Conservation (phyloP, 2,113 vertebrate species). For the Cyprinodon brontotheroides region DNA sequence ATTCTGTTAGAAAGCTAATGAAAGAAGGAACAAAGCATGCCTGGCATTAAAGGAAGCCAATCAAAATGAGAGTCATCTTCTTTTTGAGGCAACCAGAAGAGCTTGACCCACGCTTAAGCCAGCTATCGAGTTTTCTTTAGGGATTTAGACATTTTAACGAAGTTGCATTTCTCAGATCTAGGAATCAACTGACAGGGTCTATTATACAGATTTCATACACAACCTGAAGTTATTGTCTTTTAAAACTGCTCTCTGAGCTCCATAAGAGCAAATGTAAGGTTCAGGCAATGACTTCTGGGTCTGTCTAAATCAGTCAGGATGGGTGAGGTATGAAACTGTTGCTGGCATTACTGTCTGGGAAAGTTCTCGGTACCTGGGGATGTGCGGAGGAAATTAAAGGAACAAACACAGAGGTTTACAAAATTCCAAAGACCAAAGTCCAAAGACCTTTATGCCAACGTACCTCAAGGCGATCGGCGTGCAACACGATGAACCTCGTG, state of each 20-base stretch:
- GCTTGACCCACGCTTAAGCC: no score
- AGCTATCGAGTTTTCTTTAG: not conserved
- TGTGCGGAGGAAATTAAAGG: no score
- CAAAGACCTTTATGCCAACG: not conserved
- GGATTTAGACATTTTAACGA: not conserved
- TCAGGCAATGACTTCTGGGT: not conserved
- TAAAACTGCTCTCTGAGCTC: not conserved
- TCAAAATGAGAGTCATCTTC: no score
- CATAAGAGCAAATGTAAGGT: not conserved
- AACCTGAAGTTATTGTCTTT: not conserved
- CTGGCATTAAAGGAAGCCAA: no score
- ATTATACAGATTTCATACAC: not conserved
- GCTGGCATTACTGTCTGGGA: not conserved
- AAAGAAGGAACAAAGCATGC: not conserved
- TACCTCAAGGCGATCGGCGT: conserved; percentile 86
- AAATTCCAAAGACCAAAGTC: not conserved
- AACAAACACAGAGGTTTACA: not conserved
- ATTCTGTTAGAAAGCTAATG: not conserved
- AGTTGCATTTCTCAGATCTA: not conserved
- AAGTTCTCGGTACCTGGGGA: no score
- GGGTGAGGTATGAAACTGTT: no score
- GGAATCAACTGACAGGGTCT: not conserved
- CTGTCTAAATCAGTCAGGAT: not conserved
- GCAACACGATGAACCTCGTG: conserved; percentile 91
- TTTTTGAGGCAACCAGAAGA: not conserved